phyloP scores from a whole-genome alignment of 2,797 vertebrate genomes.

The Premnoplex brunnescens region DNA sequence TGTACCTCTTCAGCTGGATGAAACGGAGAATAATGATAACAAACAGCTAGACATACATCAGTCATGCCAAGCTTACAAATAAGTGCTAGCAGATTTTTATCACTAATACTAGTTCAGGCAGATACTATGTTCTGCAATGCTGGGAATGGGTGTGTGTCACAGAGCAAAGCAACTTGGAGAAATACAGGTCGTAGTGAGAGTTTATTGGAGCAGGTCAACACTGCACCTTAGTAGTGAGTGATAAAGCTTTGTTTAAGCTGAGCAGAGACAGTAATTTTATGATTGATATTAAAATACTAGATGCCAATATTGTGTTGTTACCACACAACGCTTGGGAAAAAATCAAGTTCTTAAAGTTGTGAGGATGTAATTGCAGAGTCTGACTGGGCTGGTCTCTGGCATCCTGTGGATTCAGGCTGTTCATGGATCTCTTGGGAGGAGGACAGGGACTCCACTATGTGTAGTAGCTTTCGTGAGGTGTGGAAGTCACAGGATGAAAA shows the following conservation, averaged over 20 bases:
- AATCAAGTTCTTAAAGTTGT: background rate
- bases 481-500: background rate
- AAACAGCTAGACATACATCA: background rate
- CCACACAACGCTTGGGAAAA: fast-evolving
- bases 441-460: background rate
- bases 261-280: background rate
- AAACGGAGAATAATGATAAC: background rate
- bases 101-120: background rate
- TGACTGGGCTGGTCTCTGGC: background rate
- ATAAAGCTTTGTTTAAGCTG: background rate
- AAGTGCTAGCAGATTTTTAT: background rate
- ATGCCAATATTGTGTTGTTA: background rate
- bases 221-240: background rate
- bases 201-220: background rate
- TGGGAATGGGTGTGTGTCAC: background rate
- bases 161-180: background rate
- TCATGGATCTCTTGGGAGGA: background rate
- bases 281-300: background rate
- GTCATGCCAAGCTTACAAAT: background rate
- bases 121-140: background rate
- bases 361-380: background rate
- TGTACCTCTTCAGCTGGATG: background rate
- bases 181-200: background rate
- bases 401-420: background rate
- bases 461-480: background rate